phyloP scores from a whole-genome alignment of 2,888 invertebrate species.

The Lasioglossum zephyrum region DNA sequence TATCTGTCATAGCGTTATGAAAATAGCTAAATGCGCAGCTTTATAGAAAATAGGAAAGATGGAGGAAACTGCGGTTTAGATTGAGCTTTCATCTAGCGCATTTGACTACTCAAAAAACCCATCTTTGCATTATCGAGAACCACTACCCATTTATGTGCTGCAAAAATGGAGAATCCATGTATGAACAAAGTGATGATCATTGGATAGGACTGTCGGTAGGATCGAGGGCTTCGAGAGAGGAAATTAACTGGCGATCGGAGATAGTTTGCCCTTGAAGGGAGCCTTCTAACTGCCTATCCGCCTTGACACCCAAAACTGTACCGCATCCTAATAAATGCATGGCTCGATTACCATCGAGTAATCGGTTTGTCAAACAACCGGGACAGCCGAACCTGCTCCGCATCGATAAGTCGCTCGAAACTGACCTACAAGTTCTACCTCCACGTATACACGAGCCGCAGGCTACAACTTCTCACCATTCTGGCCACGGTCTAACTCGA shows the following conservation, averaged over 20 bases:
- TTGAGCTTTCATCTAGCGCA: no score
- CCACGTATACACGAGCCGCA: background rate
- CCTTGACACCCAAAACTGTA: constrained; percentile 56
- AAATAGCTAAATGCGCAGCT: no score
- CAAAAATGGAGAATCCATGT: background rate
- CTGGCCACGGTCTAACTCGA: constrained; percentile 29
- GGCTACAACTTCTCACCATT: constrained; percentile 50
- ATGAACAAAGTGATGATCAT: background rate
- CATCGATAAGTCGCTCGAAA: constrained; percentile 59
- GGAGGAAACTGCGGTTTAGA: no score
- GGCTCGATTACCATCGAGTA: constrained; percentile 57
- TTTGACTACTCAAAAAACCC: no score
- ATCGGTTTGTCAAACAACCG: constrained; percentile 66
- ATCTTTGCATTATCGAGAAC: no score
- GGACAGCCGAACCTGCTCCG: constrained; percentile 60
- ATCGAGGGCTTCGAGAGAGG: constrained; percentile 32
- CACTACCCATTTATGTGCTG: no score
- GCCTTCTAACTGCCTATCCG: constrained; percentile 48
- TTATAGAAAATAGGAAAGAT: no score
- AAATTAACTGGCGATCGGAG: constrained; percentile 18
- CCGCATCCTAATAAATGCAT: constrained; percentile 65
- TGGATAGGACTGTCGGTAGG: background rate
- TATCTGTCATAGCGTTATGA: no score
- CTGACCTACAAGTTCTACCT: constrained; percentile 59
- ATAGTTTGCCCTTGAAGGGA: constrained; percentile 10